A percentile compares a stretch with the other conserved stretches of the same genome.
Evolutionary conservation across 2,888 invertebrate species (phyloP).

Genomic region (Pomacea canaliculata): DNA sequence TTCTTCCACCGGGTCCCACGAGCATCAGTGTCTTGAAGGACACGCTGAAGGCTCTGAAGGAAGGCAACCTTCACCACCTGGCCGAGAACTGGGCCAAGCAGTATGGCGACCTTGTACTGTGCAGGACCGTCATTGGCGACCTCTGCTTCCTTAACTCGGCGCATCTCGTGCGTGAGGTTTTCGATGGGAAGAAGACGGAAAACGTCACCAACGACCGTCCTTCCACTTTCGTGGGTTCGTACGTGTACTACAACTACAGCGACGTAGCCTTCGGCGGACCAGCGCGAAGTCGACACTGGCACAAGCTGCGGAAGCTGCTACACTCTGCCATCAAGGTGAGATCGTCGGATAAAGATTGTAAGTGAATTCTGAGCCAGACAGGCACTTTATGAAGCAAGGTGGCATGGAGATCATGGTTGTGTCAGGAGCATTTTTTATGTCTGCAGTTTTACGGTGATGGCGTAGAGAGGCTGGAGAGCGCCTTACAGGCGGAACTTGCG

Average conservation of each 20-base stretch:
- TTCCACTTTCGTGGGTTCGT: neutral
- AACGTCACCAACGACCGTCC: neutral
- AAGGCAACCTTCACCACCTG: neutral
- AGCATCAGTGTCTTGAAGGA: neutral
- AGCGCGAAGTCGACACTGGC: neutral
- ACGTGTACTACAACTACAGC: neutral
- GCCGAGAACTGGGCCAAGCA: constrained; percentile 1
- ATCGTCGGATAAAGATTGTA: neutral
- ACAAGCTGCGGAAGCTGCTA: neutral
- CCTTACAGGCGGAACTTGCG: too few species aligned
- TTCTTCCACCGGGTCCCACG: neutral
- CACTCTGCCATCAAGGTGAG: neutral
- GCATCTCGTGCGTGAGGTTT: neutral
- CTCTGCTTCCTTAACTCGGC: neutral
- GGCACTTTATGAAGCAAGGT: neutral
- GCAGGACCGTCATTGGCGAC: neutral
- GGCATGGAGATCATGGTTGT: neutral
- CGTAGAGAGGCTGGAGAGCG: neutral
- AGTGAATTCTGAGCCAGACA: neutral
- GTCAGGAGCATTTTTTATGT: neutral
- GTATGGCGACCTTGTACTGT: neutral
- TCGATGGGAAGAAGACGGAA: neutral
- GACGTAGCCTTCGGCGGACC: neutral
- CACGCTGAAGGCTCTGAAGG: neutral
- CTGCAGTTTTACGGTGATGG: neutral